phyloP scores from a whole-genome alignment of 2,797 vertebrate genomes.

The Melanogrammus aeglefinus region DNA sequence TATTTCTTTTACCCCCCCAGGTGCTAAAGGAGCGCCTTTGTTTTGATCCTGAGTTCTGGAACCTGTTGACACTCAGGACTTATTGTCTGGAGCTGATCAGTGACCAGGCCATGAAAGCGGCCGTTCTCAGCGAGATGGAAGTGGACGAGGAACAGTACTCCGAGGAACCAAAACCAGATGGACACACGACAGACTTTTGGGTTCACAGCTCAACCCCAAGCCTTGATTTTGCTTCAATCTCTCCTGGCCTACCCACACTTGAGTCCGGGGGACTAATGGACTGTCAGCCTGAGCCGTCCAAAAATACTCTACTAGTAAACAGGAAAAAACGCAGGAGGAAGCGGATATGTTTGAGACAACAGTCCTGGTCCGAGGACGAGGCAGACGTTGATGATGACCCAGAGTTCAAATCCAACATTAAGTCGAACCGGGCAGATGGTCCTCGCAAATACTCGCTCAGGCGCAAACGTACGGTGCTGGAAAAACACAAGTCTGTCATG shows the following conservation, averaged over 20 bases:
- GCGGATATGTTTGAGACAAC: constrained; percentile 47
- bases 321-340: constrained; percentile 63
- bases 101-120: constrained; percentile 78
- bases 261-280: not conserved
- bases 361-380: constrained; percentile 49
- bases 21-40: constrained; percentile 91
- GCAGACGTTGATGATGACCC: constrained; percentile 59
- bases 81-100: constrained; percentile 87
- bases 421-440: constrained; percentile 29
- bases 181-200: constrained; percentile 39
- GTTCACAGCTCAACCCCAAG: constrained; percentile 21
- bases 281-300: constrained; percentile 17
- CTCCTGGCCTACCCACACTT: constrained; percentile 16
- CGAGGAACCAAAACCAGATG: constrained; percentile 53
- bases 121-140: constrained; percentile 76
- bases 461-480: constrained; percentile 42
- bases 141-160: constrained; percentile 57
- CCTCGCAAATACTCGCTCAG: constrained; percentile 62
- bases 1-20: constrained; percentile 56
- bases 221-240: constrained; percentile 15
- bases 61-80: constrained; percentile 89
- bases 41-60: constrained; percentile 99
- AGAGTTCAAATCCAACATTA: constrained; percentile 60
- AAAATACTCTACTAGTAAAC: constrained; percentile 13
- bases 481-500: constrained; percentile 50